These are phyloP conservation scores for Polymixis lichenea DNA, from an alignment of 2,888 invertebrate species.

Conservation along the genomic window DNA sequence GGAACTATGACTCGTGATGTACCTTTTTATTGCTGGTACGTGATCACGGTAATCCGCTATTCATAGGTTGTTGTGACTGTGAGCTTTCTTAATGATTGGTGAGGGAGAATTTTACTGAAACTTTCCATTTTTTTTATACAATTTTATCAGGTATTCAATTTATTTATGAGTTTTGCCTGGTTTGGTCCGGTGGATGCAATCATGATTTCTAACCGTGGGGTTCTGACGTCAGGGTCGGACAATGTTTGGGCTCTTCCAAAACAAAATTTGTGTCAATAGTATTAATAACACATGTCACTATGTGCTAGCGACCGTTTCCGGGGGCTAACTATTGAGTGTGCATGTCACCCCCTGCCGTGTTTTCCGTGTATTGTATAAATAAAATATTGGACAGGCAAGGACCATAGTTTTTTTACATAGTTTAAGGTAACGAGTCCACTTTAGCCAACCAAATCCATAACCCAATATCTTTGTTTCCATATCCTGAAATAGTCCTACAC, in stretches of 20 bases:
- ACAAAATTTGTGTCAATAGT: not conserved
- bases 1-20: slow-evolving; percentile 25
- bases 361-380: too few species aligned
- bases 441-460: not conserved
- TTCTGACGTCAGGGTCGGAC: too few species aligned
- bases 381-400: not conserved
- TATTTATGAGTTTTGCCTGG: not conserved
- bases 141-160: slow-evolving; percentile 3
- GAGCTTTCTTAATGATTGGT: slow-evolving; percentile 25
- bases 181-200: not conserved
- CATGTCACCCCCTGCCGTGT: too few species aligned
- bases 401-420: not conserved
- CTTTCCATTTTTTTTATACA: slow-evolving; percentile 17
- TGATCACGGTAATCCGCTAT: slow-evolving; percentile 42
- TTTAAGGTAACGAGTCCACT: not conserved
- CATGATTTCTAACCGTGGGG: not conserved
- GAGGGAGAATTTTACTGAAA: slow-evolving; percentile 3
- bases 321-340: too few species aligned
- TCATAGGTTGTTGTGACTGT: slow-evolving; percentile 31
- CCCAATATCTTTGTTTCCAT: too few species aligned
- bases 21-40: slow-evolving; percentile 34
- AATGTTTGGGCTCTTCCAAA: not conserved
- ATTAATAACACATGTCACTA: too few species aligned
- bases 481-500: too few species aligned
- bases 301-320: too few species aligned